Evolutionary conservation across 2,888 invertebrate species (phyloP).

Genomic region (Temnothorax ravouxi): DNA sequence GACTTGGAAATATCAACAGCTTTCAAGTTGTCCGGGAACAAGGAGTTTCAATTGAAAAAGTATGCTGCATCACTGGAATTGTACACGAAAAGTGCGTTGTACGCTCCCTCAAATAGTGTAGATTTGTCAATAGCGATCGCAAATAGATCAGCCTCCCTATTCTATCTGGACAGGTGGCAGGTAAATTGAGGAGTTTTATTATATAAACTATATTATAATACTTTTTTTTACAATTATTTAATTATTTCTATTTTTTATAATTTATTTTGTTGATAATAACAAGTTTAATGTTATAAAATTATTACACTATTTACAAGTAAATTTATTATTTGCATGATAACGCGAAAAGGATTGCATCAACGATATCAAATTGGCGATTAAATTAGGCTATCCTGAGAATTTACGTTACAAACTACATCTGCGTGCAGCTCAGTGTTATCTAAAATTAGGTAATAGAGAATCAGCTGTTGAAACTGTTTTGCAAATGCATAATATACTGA

Average conservation of each 20-base stretch:
- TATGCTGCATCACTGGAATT: conserved; percentile 87
- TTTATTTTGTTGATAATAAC: neutral
- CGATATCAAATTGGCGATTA: conserved; percentile 89
- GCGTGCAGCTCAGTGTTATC: conserved; percentile 89
- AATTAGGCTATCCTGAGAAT: conserved; percentile 89
- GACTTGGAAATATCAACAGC: conserved; percentile 82
- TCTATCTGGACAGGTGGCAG: conserved; percentile 88
- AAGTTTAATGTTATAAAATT: no score
- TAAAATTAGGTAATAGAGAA: conserved; percentile 87
- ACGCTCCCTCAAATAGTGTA: conserved; percentile 87
- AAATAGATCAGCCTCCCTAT: conserved; percentile 90
- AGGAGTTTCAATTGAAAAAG: conserved; percentile 88
- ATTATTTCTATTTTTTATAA: neutral
- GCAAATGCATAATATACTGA: conserved; percentile 67
- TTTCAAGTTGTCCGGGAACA: conserved; percentile 88
- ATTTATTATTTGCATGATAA: neutral
- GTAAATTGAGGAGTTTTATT: conserved; percentile 83
- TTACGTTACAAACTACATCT: conserved; percentile 90
- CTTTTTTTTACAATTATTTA: neutral
- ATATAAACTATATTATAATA: neutral
- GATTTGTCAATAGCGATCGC: conserved; percentile 90
- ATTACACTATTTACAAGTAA: neutral
- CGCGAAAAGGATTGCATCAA: conserved; percentile 88
- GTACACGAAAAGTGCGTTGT: conserved; percentile 89
- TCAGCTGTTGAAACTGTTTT: conserved; percentile 83